A percentile compares a stretch with the other conserved stretches of the same genome.
phyloP scores from a whole-genome alignment of 2,797 vertebrate species.

The Manis pentadactyla region DNA sequence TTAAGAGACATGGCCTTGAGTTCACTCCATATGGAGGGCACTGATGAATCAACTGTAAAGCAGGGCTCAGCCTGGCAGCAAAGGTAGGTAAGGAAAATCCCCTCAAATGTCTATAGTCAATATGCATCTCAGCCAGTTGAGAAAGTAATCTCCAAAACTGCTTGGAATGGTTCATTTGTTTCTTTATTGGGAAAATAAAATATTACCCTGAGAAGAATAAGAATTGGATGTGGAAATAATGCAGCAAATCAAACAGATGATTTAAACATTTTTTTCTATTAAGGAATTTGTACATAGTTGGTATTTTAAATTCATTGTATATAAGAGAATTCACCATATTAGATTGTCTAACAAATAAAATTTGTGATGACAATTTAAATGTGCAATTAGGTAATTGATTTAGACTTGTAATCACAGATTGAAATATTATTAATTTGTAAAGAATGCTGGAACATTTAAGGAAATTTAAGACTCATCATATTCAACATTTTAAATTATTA shows the following conservation, averaged over 20 bases:
- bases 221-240: background rate
- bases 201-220: slow-evolving; percentile 30
- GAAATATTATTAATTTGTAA: background rate
- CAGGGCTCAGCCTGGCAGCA: background rate
- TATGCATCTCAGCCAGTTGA: background rate
- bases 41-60: background rate
- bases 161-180: background rate
- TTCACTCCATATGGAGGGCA: background rate
- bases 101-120: background rate
- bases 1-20: background rate
- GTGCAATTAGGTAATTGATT: background rate
- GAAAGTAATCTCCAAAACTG: background rate
- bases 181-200: slow-evolving; percentile 1
- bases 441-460: background rate
- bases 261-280: background rate
- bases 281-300: background rate
- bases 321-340: background rate
- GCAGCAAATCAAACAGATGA: background rate
- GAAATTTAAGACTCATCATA: background rate
- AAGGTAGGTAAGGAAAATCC: background rate
- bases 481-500: slow-evolving; percentile 1
- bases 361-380: background rate
- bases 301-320: background rate
- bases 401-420: background rate
- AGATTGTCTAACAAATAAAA: background rate